Conservation (phyloP, 2,797 vertebrate genomes). For the Pterois miles region DNA sequence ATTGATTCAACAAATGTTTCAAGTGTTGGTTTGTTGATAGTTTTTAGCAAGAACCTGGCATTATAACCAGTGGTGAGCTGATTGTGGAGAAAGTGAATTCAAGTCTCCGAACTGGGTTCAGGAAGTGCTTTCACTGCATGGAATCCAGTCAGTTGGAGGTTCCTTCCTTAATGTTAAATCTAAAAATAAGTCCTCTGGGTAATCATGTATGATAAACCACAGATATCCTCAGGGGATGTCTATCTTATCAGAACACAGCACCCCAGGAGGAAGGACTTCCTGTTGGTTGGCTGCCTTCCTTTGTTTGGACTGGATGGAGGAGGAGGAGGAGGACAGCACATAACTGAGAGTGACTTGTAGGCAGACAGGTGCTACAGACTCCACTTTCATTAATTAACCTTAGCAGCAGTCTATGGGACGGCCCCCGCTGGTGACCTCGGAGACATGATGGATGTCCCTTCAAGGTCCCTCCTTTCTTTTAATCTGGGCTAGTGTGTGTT, state of each 20-base stretch:
- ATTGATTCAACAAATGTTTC: slow-evolving; percentile 48
- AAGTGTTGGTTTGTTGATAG: neutral
- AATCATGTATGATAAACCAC: slow-evolving; percentile 11
- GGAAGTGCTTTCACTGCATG: slow-evolving; percentile 28
- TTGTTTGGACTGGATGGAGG: slow-evolving; percentile 65
- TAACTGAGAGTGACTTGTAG: slow-evolving; percentile 47
- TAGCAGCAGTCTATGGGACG: slow-evolving; percentile 58
- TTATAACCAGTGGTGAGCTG: neutral
- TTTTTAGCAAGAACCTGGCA: neutral
- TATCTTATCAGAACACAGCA: slow-evolving; percentile 67
- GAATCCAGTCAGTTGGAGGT: slow-evolving; percentile 4
- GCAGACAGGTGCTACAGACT: slow-evolving; percentile 76
- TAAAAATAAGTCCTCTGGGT: slow-evolving; percentile 33
- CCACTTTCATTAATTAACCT: slow-evolving; percentile 84
- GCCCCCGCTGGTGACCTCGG: slow-evolving; percentile 64
- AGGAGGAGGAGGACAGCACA: slow-evolving; percentile 39
- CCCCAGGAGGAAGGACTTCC: slow-evolving; percentile 65
- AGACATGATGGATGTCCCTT: slow-evolving; percentile 74
- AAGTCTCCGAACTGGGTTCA: neutral
- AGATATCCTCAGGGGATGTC: slow-evolving; percentile 42
- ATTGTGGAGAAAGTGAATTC: slow-evolving; percentile 18
- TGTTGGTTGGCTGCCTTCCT: slow-evolving; percentile 66
- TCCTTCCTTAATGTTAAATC: slow-evolving; percentile 25
- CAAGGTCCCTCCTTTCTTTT: slow-evolving; percentile 68
- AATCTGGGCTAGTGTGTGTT: slow-evolving; percentile 59